phyloP scores from a whole-genome alignment of 2,113 vertebrate species.

The Caloenas nicobarica region DNA sequence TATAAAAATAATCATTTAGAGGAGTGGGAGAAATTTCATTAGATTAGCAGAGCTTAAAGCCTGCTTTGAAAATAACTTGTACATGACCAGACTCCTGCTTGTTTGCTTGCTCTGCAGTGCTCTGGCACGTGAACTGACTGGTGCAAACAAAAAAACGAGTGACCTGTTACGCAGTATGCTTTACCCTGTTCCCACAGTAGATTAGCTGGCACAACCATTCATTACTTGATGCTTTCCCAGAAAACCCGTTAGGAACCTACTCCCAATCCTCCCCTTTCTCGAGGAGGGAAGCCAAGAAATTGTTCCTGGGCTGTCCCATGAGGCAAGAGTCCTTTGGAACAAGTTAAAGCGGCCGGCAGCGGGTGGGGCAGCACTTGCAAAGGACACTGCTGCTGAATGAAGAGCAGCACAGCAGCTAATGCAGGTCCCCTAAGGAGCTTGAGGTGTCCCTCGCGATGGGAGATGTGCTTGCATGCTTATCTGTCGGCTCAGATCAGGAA shows the following conservation, averaged over 20 bases:
- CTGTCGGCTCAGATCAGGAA: background rate
- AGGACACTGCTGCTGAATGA: background rate
- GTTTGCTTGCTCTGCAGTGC: background rate
- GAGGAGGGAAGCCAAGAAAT: slow-evolving; percentile 45
- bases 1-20: background rate
- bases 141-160: background rate
- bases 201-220: slow-evolving; percentile 40
- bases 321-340: background rate
- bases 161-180: background rate
- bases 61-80: background rate
- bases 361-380: background rate
- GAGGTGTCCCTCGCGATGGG: background rate
- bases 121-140: background rate
- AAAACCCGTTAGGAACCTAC: slow-evolving; percentile 36
- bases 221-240: slow-evolving; percentile 37
- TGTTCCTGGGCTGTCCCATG: background rate
- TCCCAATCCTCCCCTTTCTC: background rate
- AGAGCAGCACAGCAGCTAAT: background rate
- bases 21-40: background rate
- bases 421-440: background rate
- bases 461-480: background rate
- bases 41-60: background rate
- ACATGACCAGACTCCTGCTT: background rate
- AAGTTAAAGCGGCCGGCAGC: background rate
- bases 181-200: slow-evolving; percentile 39